Percentiles rank a stretch among this genome's conserved stretches.
Evolutionary conservation across 1,140 invertebrate genomes (phyloP).

Genomic region (Polyergus mexicanus): DNA sequence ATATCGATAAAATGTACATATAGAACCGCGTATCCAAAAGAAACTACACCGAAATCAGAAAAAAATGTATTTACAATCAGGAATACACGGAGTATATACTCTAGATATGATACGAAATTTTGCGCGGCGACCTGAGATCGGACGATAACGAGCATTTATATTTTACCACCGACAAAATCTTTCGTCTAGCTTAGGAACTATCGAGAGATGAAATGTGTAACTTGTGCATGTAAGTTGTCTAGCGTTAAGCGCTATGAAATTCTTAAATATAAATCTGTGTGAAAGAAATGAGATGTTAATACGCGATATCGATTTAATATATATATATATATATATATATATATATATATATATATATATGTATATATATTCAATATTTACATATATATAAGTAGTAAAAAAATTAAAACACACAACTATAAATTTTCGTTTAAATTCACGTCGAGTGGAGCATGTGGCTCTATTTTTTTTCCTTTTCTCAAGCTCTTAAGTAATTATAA

Average conservation of each 20-base stretch:
- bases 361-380: conserved; percentile 5
- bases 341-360: conserved; percentile 18
- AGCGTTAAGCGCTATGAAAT: conserved; percentile 29
- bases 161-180: conserved; percentile 68
- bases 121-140: conserved; percentile 69
- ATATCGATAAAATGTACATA: conserved; percentile 7
- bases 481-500: conserved; percentile 83
- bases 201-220: conserved; percentile 73
- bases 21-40: not conserved
- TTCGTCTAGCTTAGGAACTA: conserved; percentile 81
- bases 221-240: conserved; percentile 42
- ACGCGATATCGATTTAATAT: conserved; percentile 32
- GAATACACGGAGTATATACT: not conserved
- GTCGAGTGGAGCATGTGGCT: conserved; percentile 75
- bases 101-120: conserved; percentile 72
- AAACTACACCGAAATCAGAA: conserved; percentile 11
- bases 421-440: conserved; percentile 11
- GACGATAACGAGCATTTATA: conserved; percentile 31
- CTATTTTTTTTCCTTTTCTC: conserved; percentile 60
- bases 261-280: conserved; percentile 39
- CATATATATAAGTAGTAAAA: not conserved
- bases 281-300: conserved; percentile 19
- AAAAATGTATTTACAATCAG: conserved; percentile 65
- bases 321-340: conserved; percentile 21
- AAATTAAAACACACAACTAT: conserved; percentile 47